Percentiles rank a stretch among this genome's conserved stretches.
phyloP scores from a whole-genome alignment of 2,888 invertebrate species.

The Melanostoma scalare region DNA sequence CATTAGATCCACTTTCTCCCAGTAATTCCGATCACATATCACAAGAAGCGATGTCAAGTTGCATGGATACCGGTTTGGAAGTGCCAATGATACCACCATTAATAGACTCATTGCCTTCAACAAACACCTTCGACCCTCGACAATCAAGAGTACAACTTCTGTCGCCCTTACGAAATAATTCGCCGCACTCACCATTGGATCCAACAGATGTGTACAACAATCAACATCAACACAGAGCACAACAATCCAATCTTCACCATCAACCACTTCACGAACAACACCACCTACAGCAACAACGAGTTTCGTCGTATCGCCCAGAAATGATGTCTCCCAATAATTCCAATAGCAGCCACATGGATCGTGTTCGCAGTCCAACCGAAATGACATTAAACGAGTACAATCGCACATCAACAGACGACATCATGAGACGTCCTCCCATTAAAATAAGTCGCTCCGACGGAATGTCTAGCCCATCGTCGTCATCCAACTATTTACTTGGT shows the following conservation, averaged over 20 bases:
- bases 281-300: constrained; percentile 31
- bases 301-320: constrained; percentile 71
- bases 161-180: constrained; percentile 51
- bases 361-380: constrained; percentile 79
- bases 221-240: constrained; percentile 42
- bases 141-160: constrained; percentile 56
- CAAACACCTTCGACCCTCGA: constrained; percentile 56
- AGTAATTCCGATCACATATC: constrained; percentile 76
- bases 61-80: constrained; percentile 77
- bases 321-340: constrained; percentile 71
- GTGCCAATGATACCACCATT: constrained; percentile 76
- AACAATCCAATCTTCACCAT: constrained; percentile 58
- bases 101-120: constrained; percentile 73
- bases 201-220: constrained; percentile 50
- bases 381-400: constrained; percentile 82
- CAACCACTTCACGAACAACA: constrained; percentile 64
- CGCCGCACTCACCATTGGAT: constrained; percentile 62
- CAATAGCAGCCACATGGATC: constrained; percentile 57
- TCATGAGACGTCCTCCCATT: constrained; percentile 79
- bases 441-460: constrained; percentile 78
- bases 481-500: constrained; percentile 76
- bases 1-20: constrained; percentile 78
- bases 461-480: constrained; percentile 74
- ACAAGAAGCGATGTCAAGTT: constrained; percentile 75
- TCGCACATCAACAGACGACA: constrained; percentile 78